Conservation (phyloP, 23 tunicate genomes). For the Oikopleura vanhoeffeni region DNA sequence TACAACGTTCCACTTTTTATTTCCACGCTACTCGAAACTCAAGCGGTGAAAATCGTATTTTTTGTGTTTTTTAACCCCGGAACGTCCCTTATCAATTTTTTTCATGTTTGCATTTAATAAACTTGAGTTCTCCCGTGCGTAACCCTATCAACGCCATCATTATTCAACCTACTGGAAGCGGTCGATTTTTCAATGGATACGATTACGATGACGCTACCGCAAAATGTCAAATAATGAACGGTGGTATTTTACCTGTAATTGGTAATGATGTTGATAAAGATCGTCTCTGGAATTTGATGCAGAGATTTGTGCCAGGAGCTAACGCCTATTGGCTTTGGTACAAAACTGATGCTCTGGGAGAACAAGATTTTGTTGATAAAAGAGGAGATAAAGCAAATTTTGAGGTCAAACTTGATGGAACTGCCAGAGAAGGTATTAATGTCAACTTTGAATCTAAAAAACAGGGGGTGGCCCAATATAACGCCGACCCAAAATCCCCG, state of each 20-base stretch:
- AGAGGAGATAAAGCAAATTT: background rate
- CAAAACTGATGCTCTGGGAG: background rate
- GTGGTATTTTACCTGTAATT: background rate
- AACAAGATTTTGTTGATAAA: background rate
- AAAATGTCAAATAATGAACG: background rate
- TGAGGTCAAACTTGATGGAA: background rate
- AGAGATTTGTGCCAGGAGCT: background rate
- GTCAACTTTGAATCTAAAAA: too few species aligned
- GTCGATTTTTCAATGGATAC: background rate
- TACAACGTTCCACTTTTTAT: too few species aligned
- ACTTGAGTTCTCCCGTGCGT: too few species aligned
- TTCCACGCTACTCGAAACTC: too few species aligned
- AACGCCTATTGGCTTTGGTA: background rate
- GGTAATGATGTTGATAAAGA: background rate
- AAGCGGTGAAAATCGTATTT: too few species aligned
- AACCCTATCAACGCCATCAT: too few species aligned
- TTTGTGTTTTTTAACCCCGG: too few species aligned
- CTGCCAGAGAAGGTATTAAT: too few species aligned
- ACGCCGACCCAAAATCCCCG: too few species aligned
- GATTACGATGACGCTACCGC: background rate
- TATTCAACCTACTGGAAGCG: background rate
- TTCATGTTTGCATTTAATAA: too few species aligned
- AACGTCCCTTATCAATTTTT: too few species aligned
- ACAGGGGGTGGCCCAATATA: too few species aligned
- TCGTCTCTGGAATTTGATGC: background rate